Evolutionary conservation across 2,797 vertebrate genomes (phyloP).

Genomic region (Semaprochilodus insignis): DNA sequence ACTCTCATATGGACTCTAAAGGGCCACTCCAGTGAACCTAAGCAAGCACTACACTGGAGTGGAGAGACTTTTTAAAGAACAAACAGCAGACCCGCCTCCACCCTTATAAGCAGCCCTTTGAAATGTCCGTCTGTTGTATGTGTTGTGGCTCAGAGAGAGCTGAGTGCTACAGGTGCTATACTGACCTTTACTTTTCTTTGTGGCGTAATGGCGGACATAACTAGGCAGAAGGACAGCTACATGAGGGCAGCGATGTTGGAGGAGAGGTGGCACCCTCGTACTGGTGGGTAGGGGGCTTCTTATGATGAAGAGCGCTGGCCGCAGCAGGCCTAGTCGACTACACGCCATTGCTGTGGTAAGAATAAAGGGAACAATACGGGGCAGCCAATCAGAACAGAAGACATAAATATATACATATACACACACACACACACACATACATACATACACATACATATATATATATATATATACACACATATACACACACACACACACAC

Average conservation of each 20-base stretch:
- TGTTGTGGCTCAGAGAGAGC: slow-evolving; percentile 27
- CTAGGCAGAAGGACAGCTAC: slow-evolving; percentile 42
- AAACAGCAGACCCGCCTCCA: slow-evolving; percentile 23
- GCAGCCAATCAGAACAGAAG: too few species aligned
- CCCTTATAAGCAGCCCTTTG: slow-evolving; percentile 49
- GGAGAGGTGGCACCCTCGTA: slow-evolving; percentile 40
- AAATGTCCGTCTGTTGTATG: neutral
- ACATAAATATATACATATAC: too few species aligned
- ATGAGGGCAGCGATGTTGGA: slow-evolving; percentile 45
- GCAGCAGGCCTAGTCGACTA: slow-evolving; percentile 73
- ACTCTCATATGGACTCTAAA: slow-evolving; percentile 38
- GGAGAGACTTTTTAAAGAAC: slow-evolving; percentile 31
- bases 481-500: too few species aligned
- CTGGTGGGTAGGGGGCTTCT: slow-evolving; percentile 58
- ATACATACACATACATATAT: too few species aligned
- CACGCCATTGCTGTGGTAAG: slow-evolving; percentile 72
- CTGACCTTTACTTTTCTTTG: slow-evolving; percentile 90
- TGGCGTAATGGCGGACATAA: slow-evolving; percentile 82
- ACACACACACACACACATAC: too few species aligned
- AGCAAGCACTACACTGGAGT: slow-evolving; percentile 52
- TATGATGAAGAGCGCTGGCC: slow-evolving; percentile 58
- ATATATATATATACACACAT: too few species aligned
- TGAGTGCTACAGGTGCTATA: slow-evolving; percentile 22
- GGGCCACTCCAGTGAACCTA: slow-evolving; percentile 51
- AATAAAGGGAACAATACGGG: too few species aligned